Base-by-base conservation (phyloP, 1,140 invertebrate genomes). In the Heliothis virescens region DNA sequence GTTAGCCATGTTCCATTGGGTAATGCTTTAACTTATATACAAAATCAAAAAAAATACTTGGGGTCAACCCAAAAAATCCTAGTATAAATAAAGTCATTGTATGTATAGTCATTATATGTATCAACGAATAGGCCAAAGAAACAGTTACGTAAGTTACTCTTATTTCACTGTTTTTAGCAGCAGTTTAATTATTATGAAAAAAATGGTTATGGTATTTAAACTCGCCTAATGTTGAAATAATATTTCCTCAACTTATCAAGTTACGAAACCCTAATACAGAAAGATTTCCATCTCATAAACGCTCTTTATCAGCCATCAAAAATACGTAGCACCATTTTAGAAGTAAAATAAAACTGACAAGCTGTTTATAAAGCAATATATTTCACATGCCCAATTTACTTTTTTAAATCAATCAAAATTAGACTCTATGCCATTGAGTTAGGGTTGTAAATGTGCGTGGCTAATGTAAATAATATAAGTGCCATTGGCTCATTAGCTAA, bases 321-420 rank as follows among this genome's bases (percentile, higher is more conserved):
- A 82, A 82, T 81, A 83, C 74, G 74, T 53, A 65, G 60, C 74
- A 76, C 74, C 63, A 63, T 69, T 78, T 78, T 78, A 78, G 63
- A 78, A 69, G 75, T 59, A 69, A 78, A 67, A 82, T 79, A 79
- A 82, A 79, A 79, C 75, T 82, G 80, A 79, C 75, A 82, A 41
- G 60, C 60, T 73, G 75, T 79, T 82, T 79, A 78, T 79, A 79
- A 79, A 74, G 75, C 69, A 52, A 78, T 82, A 82, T 74, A 79
- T 82, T 79, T 48, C 52, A 57, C 50, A 50, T 78, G 63, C 52
- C 75, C 52, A 57, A 67, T 65, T 65, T 69, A 69, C 18, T 78
- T 67, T n/a, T 21, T 18, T 41, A 57, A 10, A 21, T 9, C 21
- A 71, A 15, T 5, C 52, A 7, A 78, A 53, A 41, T 26, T 26